Evolutionary conservation across 2,113 vertebrate species (phyloP).

Genomic region (Actenoides lindsayi): DNA sequence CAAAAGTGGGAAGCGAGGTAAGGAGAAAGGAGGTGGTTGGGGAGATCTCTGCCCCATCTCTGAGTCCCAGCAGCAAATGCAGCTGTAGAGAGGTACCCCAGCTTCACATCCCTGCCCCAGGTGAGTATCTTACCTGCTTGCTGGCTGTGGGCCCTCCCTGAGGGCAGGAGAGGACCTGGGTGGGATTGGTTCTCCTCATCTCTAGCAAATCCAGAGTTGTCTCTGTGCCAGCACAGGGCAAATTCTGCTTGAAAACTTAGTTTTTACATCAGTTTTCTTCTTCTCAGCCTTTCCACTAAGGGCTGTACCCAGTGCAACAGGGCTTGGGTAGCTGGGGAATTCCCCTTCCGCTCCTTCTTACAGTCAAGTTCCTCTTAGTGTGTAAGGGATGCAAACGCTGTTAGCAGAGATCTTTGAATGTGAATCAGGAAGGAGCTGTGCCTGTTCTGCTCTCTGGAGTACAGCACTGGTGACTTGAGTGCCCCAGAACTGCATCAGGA

Average conservation of each 20-base stretch:
- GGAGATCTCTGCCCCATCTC: not conserved
- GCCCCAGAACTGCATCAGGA: not conserved
- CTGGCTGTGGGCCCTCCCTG: not conserved
- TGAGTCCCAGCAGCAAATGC: not conserved
- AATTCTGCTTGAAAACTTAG: not conserved
- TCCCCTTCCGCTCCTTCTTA: not conserved
- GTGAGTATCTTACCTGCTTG: not conserved
- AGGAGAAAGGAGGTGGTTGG: not conserved
- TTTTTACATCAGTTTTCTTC: not conserved
- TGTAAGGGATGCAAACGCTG: accelerated
- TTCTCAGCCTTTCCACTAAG: not conserved
- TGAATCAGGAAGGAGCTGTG: not conserved
- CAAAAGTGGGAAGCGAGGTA: accelerated
- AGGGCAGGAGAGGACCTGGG: not conserved
- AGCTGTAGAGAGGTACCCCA: not conserved
- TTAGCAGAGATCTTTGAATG: not conserved
- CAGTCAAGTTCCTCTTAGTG: not conserved
- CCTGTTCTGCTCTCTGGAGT: not conserved
- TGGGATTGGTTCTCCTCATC: not conserved
- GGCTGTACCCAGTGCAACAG: not conserved
- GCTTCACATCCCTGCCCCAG: not conserved
- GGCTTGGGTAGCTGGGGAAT: not conserved
- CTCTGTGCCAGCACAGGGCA: not conserved
- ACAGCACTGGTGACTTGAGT: accelerated
- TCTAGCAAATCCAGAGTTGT: not conserved